Base-by-base conservation (phyloP, 2,888 invertebrate species). In the Craniophora ligustri region DNA sequence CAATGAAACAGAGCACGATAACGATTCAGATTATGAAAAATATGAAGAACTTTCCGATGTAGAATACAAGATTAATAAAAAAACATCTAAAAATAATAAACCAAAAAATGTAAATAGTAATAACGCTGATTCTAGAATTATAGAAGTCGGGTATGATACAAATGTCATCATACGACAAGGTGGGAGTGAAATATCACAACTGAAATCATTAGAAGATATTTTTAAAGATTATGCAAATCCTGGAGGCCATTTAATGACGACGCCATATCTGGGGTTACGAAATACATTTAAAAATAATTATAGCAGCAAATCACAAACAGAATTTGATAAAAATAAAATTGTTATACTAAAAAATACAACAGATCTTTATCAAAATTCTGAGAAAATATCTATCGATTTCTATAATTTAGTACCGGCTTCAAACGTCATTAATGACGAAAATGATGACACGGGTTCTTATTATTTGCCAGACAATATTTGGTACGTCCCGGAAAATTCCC, bases 401-500 rank as follows among this genome's bases (percentile, higher is more conserved):
- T 87, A 80, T 61, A 88, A 85, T 72, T 67, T 90, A 47, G 73
- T 82, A 48, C 87, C 91, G 11, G 89, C 85, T 15, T 66, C 72
- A 32, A 66, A 60, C 8, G 64, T 58, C 49, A 30, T 73, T 5
- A 41, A 68, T 23, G 30, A 66, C 2, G 55, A 65, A 35, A 15
- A 62, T 32, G 14, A 51, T n/a, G 5, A 26, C 40, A 15, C 36
- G 11, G 3, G 5, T 10, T 34, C 14, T 35, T 42, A 8, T 35
- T 47, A 23, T 21, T 28, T 23, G 28, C 44, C 45, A 23, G 59
- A 62, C 5, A 59, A 72, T 23, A 45, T 78, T 28, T 92, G 91
- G 92, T 92, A 88, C 51, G 85, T 88, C 2, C 84, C 88, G 16
- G 88, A 90, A 77, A 80, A 80, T 55, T 78, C 79, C 44, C 85